These are phyloP conservation scores for Pygathrix nemaeus DNA, from an alignment of 2,113 vertebrate genomes.

Conservation along the genomic window DNA sequence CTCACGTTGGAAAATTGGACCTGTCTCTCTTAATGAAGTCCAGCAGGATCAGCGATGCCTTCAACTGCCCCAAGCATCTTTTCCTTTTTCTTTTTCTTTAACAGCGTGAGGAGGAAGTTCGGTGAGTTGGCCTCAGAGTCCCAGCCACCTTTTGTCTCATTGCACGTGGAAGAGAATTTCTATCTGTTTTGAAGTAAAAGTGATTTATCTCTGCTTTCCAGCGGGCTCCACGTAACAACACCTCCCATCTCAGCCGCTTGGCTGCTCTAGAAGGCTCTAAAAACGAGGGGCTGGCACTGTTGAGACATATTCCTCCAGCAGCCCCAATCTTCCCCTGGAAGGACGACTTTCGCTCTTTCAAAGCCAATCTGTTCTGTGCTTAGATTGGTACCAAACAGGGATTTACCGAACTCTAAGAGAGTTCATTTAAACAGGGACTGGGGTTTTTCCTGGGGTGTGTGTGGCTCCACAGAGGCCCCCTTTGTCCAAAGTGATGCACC, in stretches of 20 bases:
- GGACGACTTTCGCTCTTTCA: conserved; percentile 69
- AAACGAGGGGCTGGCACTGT: neutral
- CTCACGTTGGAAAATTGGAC: neutral
- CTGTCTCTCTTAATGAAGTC: neutral
- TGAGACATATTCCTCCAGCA: conserved; percentile 26
- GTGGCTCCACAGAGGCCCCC: neutral
- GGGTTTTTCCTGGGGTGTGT: neutral
- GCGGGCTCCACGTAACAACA: accelerated
- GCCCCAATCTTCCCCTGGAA: conserved; percentile 57
- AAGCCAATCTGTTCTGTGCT: conserved; percentile 57
- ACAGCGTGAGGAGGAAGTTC: accelerated
- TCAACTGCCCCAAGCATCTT: neutral
- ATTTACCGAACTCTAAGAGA: neutral
- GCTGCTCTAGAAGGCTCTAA: neutral
- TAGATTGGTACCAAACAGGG: neutral
- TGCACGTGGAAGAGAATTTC: neutral
- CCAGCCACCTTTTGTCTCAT: neutral
- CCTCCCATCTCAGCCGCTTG: accelerated
- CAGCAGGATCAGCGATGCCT: accelerated
- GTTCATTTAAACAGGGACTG: neutral
- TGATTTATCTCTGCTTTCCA: neutral
- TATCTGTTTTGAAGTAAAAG: neutral
- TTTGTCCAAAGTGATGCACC: neutral
- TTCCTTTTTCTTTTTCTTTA: neutral
- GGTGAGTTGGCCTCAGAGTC: neutral